Conservation (phyloP, 2,888 invertebrate species). For the Creontiades dilutus region DNA sequence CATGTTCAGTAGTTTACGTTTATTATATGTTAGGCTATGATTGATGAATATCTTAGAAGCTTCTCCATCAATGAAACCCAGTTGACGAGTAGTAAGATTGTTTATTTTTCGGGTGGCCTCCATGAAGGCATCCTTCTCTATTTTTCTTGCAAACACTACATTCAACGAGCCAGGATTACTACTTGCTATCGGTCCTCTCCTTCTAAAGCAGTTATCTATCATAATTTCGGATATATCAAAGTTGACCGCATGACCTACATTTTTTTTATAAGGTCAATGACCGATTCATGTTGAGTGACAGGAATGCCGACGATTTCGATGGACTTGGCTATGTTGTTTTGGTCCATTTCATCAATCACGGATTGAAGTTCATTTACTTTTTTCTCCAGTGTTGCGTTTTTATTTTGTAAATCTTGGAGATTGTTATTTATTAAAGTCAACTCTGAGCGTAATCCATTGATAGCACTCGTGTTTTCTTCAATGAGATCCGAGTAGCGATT, state of each 20-base stretch:
- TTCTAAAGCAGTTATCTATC: constrained; percentile 4
- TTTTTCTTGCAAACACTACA: not conserved
- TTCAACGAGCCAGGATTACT: not conserved
- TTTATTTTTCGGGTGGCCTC: not conserved
- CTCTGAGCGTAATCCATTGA: not conserved
- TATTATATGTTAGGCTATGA: not conserved
- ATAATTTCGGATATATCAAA: not conserved
- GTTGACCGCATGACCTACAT: not conserved
- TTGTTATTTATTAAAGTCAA: not conserved
- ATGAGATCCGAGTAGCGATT: constrained; percentile 21
- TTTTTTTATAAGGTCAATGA: not conserved
- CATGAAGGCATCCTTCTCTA: constrained; percentile 27
- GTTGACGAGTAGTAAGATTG: not conserved
- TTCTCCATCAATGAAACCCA: constrained; percentile 21
- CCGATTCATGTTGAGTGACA: not conserved
- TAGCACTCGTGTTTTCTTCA: not conserved
- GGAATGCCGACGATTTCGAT: constrained; percentile 37
- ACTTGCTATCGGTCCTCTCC: not conserved
- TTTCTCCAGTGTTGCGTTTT: not conserved
- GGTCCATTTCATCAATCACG: not conserved
- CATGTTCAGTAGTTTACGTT: no score
- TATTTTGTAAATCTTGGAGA: not conserved
- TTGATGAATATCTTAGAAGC: not conserved
- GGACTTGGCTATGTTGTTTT: not conserved
- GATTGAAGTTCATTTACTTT: not conserved